These are phyloP conservation scores for Callyntrura sp. DNA, from an alignment of 2,888 invertebrate genomes.

Conservation along the genomic window DNA sequence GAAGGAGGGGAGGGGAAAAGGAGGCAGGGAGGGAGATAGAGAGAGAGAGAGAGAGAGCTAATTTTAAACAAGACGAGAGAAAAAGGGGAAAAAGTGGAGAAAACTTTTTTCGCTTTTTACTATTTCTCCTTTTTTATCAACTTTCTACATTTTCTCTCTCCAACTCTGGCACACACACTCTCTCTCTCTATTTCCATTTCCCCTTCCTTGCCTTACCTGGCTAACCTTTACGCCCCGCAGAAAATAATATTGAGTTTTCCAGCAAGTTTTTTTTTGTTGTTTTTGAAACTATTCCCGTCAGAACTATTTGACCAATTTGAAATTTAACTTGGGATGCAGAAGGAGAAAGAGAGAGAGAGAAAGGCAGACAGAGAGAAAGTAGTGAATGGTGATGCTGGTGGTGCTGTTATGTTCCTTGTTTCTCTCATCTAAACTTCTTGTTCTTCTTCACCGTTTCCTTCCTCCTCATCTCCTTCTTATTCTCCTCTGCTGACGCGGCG, in stretches of 20 bases:
- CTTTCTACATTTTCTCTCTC: background rate
- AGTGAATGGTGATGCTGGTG: background rate
- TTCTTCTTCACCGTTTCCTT: background rate
- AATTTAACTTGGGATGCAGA: conserved; percentile 42
- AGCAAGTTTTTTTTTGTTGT: background rate
- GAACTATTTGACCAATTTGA: conserved; percentile 75
- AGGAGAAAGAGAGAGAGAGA: background rate
- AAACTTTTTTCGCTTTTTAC: background rate
- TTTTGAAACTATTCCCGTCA: conserved; percentile 74
- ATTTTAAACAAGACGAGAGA: too few species aligned
- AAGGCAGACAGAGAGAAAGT: background rate
- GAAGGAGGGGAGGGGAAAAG: too few species aligned
- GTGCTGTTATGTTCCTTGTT: background rate
- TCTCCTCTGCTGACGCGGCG: background rate
- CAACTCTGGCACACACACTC: background rate
- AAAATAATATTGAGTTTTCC: conserved; percentile 41
- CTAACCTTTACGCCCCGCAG: background rate
- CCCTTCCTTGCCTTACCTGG: background rate
- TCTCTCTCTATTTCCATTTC: background rate
- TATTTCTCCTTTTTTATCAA: background rate
- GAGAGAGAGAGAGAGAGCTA: too few species aligned
- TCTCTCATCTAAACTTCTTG: too few species aligned
- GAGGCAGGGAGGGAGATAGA: too few species aligned
- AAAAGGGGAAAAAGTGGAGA: background rate
- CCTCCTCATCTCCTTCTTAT: background rate